phyloP scores from a whole-genome alignment of 2,888 invertebrate genomes.

The Parelbella ahira region DNA sequence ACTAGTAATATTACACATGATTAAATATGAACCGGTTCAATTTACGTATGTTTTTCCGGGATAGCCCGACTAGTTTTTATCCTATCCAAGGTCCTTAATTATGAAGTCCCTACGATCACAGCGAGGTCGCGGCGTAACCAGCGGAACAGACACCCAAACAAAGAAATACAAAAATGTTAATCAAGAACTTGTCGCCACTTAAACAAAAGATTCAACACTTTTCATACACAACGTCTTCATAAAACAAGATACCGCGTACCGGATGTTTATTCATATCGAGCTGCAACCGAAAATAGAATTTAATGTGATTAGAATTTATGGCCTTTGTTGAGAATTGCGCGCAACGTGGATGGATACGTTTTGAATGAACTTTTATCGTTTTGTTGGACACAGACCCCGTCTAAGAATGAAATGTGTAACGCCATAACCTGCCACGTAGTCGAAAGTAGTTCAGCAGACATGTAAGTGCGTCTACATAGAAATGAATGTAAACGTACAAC shows the following conservation, averaged over 20 bases:
- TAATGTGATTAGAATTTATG: constrained; percentile 46
- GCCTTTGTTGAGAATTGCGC: constrained; percentile 42
- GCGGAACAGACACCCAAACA: constrained; percentile 7
- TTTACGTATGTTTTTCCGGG: too few relatives aligned
- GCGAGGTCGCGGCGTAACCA: not conserved
- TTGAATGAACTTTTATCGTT: constrained; percentile 29
- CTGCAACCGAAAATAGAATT: constrained; percentile 53
- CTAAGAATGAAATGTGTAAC: too few relatives aligned
- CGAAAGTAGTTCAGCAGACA: too few relatives aligned
- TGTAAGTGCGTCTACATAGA: too few relatives aligned
- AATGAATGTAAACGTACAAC: constrained; percentile 8
- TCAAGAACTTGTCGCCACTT: constrained; percentile 34
- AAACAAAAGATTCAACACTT: constrained; percentile 40
- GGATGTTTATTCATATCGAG: constrained; percentile 61
- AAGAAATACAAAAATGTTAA: constrained; percentile 14
- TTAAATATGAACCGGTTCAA: too few relatives aligned
- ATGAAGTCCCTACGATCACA: constrained; percentile 5
- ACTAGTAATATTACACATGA: too few relatives aligned
- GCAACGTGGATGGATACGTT: constrained; percentile 25
- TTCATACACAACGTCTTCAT: constrained; percentile 46
- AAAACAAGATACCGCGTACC: constrained; percentile 53
- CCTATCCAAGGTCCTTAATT: too few relatives aligned
- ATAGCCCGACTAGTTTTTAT: too few relatives aligned
- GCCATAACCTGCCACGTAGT: too few relatives aligned
- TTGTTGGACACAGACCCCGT: too few relatives aligned